Base-by-base conservation (phyloP, 2,888 invertebrate genomes). In the Epicampocera succincta region DNA sequence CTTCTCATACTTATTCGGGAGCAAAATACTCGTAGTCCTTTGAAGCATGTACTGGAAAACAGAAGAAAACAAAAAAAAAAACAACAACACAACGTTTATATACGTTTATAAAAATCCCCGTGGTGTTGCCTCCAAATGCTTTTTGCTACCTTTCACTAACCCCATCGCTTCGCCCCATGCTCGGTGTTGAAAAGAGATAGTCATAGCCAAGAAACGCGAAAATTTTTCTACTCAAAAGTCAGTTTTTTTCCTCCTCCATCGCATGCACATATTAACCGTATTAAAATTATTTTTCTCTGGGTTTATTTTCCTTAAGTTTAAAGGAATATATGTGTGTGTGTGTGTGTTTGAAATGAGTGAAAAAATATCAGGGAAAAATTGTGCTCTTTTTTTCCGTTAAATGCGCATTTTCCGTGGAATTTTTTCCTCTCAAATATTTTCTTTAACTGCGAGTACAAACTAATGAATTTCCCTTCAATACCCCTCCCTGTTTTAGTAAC, bases 331-430 rank as follows among this genome's bases (percentile, higher is more conserved):
- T 8, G 9, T 17, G 6, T 17, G 29, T 33, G 25, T 40, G 33
- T 33, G 33, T 8, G 33, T 33, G 33, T 33, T 4, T 33, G 8
- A 33, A 33, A 33, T 65, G 50, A 65, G 50, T 60, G 66, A 42
- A 69, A 78, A 63, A 58, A 54, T 3, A 15, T 17, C 8, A 3
- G 2, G 13, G 8, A 52, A 61, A 61, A 72, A 72, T 17, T 50
- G 12, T 58, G 33, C 42, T 50, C 33, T 33, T 56, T 75, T 74
- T 69, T 58, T 19, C 38, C 56, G 2, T 6, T 46, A 72, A 77
- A 74, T 78, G 82, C 82, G 82, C 82, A 82, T 78, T 83, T 78
- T 83, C 80, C 61, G 44, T 68, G 42, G 12, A 33, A 46, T 68
- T 75, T 76, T 80, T 83, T 61, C 80, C n/a, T 63, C 83, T 83